Base-by-base conservation (phyloP, 2,888 invertebrate genomes). In the Drosophila kanekoi region DNA sequence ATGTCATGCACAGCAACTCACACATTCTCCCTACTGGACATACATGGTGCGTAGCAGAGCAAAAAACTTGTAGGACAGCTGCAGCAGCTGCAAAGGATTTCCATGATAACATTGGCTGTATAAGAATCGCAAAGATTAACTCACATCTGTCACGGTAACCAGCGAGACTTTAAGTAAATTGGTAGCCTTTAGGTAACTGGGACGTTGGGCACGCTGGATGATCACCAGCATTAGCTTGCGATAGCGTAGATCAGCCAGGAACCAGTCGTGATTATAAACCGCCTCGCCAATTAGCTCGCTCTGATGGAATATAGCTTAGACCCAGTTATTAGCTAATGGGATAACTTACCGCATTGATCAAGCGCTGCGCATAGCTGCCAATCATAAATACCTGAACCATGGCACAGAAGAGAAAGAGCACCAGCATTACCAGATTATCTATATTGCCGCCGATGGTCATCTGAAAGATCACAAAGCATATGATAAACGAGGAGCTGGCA, bases 391-490 rank as follows among this genome's bases (percentile, higher is more conserved):
- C 82, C 64, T 92, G 91, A 0, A 84, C 69, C 63, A 91, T 48
- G 6, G 91, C 85, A 32, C 90, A 88, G 32, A 90, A 66, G 0
- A 92, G 73, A 61, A 91, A 91, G 10, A 90, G 49, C 1, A 81
- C 56, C 20, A 89, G 68, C 85, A 90, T 91, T 1, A 89, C 62
- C 6, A 91, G 33, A 3, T 68, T 80, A 37, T 89, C 87, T 3
- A 75, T 64, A 1, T 79, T 66, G 0, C 81, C 85, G 8, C 90
- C 90, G 47, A 90, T 77, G 8, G 90, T 91, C 58, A 90, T 79
- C 65, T 91, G 91, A 52, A 92, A 91, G 13, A 91, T 91, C 64
- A 91, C 74, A 37, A 92, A 87, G 70, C 92, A 92, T 62, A 92
- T 90, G 23, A 89, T 81, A 43, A 91, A 82, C 1, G 91, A 83